phyloP scores from a whole-genome alignment of 2,888 invertebrate genomes.

The Stenchaetothrips biformis region DNA sequence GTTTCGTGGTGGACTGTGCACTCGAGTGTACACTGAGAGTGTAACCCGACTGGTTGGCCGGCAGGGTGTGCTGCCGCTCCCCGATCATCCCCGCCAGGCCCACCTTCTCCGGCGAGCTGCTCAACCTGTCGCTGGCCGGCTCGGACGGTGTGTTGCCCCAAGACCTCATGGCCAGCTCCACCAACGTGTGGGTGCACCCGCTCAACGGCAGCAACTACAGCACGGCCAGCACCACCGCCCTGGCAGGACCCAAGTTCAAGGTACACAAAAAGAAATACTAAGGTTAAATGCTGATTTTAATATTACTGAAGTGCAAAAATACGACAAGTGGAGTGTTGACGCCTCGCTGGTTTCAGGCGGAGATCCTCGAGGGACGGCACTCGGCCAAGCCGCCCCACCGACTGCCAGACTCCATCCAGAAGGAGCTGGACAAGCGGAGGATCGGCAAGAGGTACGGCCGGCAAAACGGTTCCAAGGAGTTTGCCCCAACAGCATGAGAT shows the following conservation, averaged over 20 bases:
- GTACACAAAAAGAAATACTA: slow-evolving; percentile 27
- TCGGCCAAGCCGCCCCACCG: slow-evolving; percentile 46
- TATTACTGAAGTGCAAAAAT: not conserved
- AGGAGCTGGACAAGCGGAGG: slow-evolving; percentile 58
- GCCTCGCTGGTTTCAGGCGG: slow-evolving; percentile 33
- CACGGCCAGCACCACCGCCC: slow-evolving; percentile 37
- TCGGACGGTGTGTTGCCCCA: slow-evolving; percentile 39
- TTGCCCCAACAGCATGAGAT: too few species aligned
- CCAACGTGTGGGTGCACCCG: slow-evolving; percentile 72
- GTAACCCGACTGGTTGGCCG: too few species aligned
- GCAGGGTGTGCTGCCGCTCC: slow-evolving; percentile 74
- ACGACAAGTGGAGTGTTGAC: not conserved
- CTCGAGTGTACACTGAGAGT: too few species aligned
- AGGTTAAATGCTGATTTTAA: not conserved
- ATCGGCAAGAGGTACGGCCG: slow-evolving; percentile 53
- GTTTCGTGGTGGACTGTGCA: too few species aligned
- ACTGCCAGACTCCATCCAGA: slow-evolving; percentile 61
- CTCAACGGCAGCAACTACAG: slow-evolving; percentile 38
- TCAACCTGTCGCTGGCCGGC: slow-evolving; percentile 44
- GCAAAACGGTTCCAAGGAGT: slow-evolving; percentile 36
- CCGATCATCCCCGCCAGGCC: slow-evolving; percentile 75
- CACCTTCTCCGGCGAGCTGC: slow-evolving; percentile 58
- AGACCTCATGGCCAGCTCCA: slow-evolving; percentile 42
- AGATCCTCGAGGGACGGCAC: slow-evolving; percentile 38
- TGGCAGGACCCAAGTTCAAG: slow-evolving; percentile 39